These are phyloP conservation scores for Mesembrinibis cayennensis DNA, from an alignment of 2,113 vertebrate species.

Conservation along the genomic window DNA sequence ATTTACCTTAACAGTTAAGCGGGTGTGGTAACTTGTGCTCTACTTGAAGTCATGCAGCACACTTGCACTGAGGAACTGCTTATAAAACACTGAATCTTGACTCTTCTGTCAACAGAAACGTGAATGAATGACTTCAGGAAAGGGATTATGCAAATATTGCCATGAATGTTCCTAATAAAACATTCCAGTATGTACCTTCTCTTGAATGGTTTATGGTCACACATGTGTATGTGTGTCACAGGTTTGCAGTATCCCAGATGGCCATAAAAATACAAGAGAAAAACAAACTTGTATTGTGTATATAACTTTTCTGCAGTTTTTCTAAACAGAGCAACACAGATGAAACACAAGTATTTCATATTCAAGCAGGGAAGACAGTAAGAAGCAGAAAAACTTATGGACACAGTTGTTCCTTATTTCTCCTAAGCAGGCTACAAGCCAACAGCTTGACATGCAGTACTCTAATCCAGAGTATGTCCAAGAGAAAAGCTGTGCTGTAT, in stretches of 20 bases:
- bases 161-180: neutral
- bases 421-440: neutral
- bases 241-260: neutral
- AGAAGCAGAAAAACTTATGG: neutral
- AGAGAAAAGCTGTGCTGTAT: neutral
- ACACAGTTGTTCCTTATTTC: neutral
- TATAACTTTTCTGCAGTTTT: neutral
- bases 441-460: neutral
- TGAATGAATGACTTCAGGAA: neutral
- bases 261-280: neutral
- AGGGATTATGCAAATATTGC: neutral
- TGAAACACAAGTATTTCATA: neutral
- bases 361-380: neutral
- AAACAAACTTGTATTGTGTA: neutral
- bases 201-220: neutral
- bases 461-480: neutral
- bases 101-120: neutral
- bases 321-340: neutral
- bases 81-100: neutral
- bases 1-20: neutral
- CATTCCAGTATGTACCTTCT: neutral
- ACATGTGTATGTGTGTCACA: accelerated
- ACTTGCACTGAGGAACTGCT: neutral
- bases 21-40: neutral
- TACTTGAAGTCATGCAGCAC: neutral